Evolutionary conservation across 1,140 invertebrate species (phyloP).

Genomic region (Drosophila serrata): DNA sequence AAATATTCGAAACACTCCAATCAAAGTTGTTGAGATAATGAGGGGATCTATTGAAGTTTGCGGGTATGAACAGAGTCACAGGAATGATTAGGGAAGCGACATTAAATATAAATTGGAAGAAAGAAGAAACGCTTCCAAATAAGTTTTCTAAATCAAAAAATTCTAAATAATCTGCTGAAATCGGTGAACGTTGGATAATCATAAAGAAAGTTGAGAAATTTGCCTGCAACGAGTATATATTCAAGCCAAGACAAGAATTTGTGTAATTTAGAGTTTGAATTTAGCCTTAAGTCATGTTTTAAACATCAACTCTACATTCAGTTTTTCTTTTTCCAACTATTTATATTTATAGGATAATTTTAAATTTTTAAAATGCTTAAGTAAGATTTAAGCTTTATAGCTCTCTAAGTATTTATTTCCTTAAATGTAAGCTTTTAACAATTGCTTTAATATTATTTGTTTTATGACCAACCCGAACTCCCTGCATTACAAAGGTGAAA

Average conservation of each 20-base stretch:
- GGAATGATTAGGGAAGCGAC: not conserved
- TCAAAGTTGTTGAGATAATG: slow-evolving; percentile 38
- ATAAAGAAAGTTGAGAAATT: not conserved
- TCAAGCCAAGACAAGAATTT: too few species aligned
- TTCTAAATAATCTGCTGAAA: not conserved
- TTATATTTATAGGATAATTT: not conserved
- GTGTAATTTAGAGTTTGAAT: not conserved
- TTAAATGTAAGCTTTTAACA: not conserved
- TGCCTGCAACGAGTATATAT: too few species aligned
- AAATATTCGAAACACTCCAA: slow-evolving; percentile 26
- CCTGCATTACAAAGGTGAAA: not conserved
- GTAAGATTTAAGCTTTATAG: not conserved
- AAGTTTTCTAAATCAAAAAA: not conserved
- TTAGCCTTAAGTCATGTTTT: too few species aligned
- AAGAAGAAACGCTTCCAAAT: not conserved
- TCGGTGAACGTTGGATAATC: not conserved
- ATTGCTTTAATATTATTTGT: not conserved
- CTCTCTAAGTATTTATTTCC: not conserved
- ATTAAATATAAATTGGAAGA: not conserved
- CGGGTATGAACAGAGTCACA: not conserved
- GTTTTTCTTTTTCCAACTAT: not conserved
- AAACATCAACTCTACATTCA: too few species aligned
- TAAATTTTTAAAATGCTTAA: too few species aligned
- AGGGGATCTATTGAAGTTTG: slow-evolving; percentile 27
- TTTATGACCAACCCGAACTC: not conserved